phyloP scores from a whole-genome alignment of 2,797 vertebrate genomes.

The Chaunax sp. region DNA sequence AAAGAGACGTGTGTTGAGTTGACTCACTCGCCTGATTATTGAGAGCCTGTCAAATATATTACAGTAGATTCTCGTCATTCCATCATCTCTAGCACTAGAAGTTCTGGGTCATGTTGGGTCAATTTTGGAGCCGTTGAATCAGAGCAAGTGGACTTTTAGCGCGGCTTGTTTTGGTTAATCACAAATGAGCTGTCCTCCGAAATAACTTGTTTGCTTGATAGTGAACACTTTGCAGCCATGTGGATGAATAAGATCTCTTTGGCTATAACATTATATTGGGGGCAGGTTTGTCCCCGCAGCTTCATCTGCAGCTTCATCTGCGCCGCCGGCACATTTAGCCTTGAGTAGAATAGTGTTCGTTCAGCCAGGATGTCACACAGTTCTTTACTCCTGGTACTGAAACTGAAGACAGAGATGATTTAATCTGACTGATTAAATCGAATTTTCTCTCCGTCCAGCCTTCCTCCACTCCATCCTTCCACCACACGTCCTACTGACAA shows the following conservation, averaged over 20 bases:
- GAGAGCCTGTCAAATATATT: too few relatives aligned
- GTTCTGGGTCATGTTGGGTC: too few relatives aligned
- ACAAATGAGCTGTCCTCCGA: neutral
- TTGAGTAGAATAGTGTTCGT: constrained; percentile 28
- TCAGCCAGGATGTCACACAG: constrained; percentile 29
- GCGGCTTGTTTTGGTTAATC: too few relatives aligned
- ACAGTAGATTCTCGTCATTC: too few relatives aligned
- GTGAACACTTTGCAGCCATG: too few relatives aligned
- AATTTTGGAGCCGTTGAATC: too few relatives aligned
- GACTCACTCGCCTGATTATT: too few relatives aligned
- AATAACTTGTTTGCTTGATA: too few relatives aligned
- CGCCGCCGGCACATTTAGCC: constrained; percentile 32
- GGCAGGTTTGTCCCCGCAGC: neutral
- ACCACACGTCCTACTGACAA: constrained; percentile 19
- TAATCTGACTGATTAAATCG: too few relatives aligned
- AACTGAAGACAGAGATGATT: constrained; percentile 26
- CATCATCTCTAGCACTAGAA: too few relatives aligned
- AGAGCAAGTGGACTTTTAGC: too few relatives aligned
- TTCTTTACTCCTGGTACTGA: constrained; percentile 38
- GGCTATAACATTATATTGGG: neutral
- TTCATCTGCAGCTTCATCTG: constrained; percentile 11
- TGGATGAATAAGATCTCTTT: neutral
- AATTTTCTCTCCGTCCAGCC: constrained; percentile 26
- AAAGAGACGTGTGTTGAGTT: too few relatives aligned
- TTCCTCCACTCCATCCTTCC: constrained; percentile 23